phyloP scores from a whole-genome alignment of 2,113 vertebrate genomes.

The Brevimyrus niger region DNA sequence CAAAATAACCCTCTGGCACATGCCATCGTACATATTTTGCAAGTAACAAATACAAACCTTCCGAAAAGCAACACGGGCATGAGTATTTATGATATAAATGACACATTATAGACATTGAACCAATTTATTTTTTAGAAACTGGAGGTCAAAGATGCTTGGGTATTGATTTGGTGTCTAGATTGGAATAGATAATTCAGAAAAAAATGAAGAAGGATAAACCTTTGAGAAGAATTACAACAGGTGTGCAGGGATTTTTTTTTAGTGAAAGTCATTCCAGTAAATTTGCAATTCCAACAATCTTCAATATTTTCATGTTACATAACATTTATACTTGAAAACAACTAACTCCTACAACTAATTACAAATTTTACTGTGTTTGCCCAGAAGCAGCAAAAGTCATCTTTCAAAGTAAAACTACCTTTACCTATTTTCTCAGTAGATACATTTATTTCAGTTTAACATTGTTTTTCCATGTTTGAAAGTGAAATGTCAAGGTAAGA shows the following conservation, averaged over 20 bases:
- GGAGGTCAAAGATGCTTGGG: neutral
- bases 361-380: neutral
- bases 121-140: neutral
- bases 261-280: neutral
- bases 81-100: neutral
- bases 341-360: neutral
- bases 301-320: neutral
- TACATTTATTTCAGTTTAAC: neutral
- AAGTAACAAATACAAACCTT: neutral
- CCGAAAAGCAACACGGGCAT: neutral
- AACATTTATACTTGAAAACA: neutral
- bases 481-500: neutral
- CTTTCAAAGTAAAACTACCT: neutral
- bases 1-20: neutral
- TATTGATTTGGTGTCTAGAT: neutral
- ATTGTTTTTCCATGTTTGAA: neutral
- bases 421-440: neutral
- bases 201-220: neutral
- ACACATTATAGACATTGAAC: neutral
- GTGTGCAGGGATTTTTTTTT: no score
- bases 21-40: neutral
- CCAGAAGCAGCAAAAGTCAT: neutral
- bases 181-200: neutral
- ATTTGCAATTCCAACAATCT: neutral
- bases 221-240: neutral